phyloP scores from a whole-genome alignment of 2,797 vertebrate species.

The Propithecus deckenii region DNA sequence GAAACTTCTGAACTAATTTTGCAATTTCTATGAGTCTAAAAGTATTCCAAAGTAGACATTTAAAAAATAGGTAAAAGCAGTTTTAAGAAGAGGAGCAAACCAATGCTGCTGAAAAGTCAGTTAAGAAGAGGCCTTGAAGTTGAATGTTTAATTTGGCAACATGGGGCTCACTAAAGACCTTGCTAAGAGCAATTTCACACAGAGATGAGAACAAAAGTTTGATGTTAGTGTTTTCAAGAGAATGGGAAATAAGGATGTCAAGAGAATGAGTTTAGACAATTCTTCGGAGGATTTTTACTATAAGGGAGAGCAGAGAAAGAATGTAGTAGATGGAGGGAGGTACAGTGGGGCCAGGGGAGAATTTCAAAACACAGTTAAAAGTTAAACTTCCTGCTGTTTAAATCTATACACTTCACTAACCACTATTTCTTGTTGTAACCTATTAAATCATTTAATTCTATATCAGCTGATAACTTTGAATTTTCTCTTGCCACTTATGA shows the following conservation, averaged over 20 bases:
- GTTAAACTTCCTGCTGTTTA: background rate
- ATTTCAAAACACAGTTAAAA: background rate
- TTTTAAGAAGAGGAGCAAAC: conserved; percentile 18
- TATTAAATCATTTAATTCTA: background rate
- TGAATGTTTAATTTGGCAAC: background rate
- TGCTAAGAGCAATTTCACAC: background rate
- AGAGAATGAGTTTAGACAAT: background rate
- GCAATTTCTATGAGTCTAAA: background rate
- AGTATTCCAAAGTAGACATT: conserved; percentile 20
- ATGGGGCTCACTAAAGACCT: background rate
- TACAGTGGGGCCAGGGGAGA: background rate
- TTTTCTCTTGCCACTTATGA: conserved; percentile 3
- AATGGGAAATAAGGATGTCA: background rate
- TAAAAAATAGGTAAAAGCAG: background rate
- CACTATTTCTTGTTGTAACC: background rate
- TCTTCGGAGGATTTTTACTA: background rate
- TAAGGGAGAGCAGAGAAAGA: background rate
- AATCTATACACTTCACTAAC: background rate
- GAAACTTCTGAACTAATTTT: background rate
- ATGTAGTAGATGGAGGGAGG: background rate
- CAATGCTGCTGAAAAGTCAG: background rate
- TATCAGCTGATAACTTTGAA: background rate
- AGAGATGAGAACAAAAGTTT: background rate
- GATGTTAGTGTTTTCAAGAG: background rate
- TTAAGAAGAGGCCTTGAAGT: background rate